Percentiles rank a stretch among this genome's conserved stretches.
phyloP scores from a whole-genome alignment of 2,888 invertebrate genomes.

The Cyclophora punctaria region DNA sequence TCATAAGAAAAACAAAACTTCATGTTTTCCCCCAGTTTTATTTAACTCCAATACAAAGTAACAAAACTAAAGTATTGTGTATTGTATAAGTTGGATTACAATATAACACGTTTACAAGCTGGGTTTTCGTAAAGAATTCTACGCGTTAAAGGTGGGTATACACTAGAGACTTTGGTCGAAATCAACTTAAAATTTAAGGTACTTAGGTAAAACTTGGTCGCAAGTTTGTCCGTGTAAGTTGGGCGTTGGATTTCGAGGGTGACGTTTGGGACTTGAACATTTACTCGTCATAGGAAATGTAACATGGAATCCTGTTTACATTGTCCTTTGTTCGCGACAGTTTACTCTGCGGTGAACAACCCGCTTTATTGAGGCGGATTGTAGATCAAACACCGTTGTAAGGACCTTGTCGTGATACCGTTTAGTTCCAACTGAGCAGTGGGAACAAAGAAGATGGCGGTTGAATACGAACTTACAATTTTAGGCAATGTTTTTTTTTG shows the following conservation, averaged over 20 bases:
- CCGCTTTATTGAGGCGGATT: background rate
- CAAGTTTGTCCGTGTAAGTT: constrained; percentile 43
- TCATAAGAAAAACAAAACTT: no score
- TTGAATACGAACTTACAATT: no score
- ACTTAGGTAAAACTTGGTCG: constrained; percentile 48
- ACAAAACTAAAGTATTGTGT: no score
- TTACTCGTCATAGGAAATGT: constrained; percentile 3
- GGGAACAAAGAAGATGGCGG: no score
- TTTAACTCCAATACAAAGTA: no score
- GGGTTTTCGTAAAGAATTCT: no score
- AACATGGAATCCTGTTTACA: constrained; percentile 6
- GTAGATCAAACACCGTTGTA: background rate
- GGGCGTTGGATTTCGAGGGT: constrained; percentile 35
- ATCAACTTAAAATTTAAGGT: constrained; percentile 64
- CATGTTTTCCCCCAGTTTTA: no score
- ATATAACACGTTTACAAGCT: no score
- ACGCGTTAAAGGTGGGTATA: constrained; percentile 16
- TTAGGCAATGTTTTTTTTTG: no score
- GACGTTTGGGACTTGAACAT: constrained; percentile 20
- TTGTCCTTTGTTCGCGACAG: constrained; percentile 5
- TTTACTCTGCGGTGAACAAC: constrained; percentile 1
- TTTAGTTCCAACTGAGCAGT: no score
- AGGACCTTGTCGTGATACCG: background rate
- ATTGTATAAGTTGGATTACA: no score
- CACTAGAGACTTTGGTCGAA: constrained; percentile 32